Percentiles rank a stretch among this genome's conserved stretches.
These are phyloP conservation scores for Nesogale talazaci DNA, from an alignment of 2,113 vertebrate species.

Conservation along the genomic window DNA sequence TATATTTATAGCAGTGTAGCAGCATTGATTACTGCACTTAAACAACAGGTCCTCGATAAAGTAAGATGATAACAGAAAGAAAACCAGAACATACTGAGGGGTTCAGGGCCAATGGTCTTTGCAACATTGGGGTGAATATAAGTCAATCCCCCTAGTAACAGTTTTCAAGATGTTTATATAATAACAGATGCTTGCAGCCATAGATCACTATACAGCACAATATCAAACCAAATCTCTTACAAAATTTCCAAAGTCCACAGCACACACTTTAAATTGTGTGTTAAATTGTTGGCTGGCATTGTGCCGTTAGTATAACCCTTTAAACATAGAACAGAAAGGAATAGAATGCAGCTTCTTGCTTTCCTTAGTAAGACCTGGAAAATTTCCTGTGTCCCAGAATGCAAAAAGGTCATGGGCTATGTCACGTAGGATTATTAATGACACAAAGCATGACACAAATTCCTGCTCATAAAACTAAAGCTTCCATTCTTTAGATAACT, in stretches of 20 bases:
- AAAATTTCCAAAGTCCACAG: background rate
- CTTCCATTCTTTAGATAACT: constrained; percentile 19
- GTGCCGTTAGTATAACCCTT: background rate
- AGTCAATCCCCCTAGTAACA: too few relatives aligned
- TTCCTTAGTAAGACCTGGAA: constrained; percentile 5
- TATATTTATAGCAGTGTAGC: background rate
- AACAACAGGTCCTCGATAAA: background rate
- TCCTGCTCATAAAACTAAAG: constrained; percentile 20
- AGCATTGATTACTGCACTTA: background rate
- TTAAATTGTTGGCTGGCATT: background rate
- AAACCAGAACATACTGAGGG: background rate
- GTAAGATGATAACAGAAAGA: background rate
- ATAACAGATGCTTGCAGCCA: background rate
- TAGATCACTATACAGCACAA: background rate
- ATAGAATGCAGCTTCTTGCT: background rate
- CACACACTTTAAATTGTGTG: background rate
- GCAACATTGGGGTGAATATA: too few relatives aligned
- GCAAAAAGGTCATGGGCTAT: background rate
- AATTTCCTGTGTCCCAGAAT: background rate
- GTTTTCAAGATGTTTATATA: too few relatives aligned
- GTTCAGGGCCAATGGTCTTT: too few relatives aligned
- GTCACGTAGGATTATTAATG: background rate
- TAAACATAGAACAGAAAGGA: background rate
- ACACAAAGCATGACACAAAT: constrained; percentile 18
- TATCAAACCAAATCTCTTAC: background rate